Base-by-base conservation (phyloP, 2,888 invertebrate genomes). In the Coelinius sp. region DNA sequence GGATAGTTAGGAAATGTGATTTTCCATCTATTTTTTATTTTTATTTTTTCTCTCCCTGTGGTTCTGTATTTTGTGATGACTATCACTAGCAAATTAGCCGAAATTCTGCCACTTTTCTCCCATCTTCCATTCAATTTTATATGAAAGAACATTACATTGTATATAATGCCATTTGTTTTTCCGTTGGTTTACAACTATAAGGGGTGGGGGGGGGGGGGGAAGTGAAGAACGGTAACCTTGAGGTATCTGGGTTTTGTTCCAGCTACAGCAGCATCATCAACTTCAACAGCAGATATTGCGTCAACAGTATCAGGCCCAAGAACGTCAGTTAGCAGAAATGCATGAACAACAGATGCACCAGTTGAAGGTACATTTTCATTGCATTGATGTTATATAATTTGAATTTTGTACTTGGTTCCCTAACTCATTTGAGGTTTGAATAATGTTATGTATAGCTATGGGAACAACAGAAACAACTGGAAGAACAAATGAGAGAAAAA, bases 231-330 rank as follows among this genome's bases (percentile, higher is more conserved):
- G 83, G 82, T 82, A 84, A 81, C 83, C 84, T 84, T 86, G 84
- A 85, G 84, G 81, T 84, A 75, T 85, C 85, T 84, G 81, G 82
- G 81, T 84, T 82, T 90, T 84, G 88, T 91, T 93, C 83, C 94
- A 97, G 95, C 91, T 97, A 88, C 96, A 96, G 91, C 95, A 96
- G 89, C 95, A 96, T 88, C 97, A 97, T 88, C 95, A 97, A 89
- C 89, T 96, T 84, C 96, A 97, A 88, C 96, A 97, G 86, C 95
- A 96, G 89, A 94, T 96, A 84, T 91, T 97, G 80, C 91, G 95
- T 85, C 96, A 96, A 88, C 95, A 95, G 88, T 97, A 95, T 90
- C 96, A 96, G 88, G 95, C 94, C 84, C 96, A 96, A 88, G 94
- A 95, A 83, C 95, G 96, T 86, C 95, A 96, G 89, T 90, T 97